Evolutionary conservation across 1,140 invertebrate genomes (phyloP).

Genomic region (Solenopsis invicta): DNA sequence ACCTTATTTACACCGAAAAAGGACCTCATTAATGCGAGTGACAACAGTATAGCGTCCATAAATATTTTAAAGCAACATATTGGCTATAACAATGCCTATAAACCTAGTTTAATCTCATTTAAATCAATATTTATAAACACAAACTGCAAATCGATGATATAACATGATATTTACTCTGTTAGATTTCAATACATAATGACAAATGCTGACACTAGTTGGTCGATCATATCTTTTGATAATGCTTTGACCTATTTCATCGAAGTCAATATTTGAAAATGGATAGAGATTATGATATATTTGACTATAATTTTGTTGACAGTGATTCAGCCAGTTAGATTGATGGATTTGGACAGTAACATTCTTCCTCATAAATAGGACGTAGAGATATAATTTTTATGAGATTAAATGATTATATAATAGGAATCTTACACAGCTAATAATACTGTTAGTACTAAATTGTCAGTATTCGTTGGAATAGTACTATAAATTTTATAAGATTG

Average conservation of each 20-base stretch:
- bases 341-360: conserved; percentile 92
- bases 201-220: conserved; percentile 94
- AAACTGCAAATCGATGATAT: background rate
- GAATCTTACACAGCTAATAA: no score
- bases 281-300: conserved; percentile 93
- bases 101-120: conserved; percentile 86
- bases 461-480: no score
- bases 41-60: conserved; percentile 95
- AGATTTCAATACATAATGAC: conserved; percentile 95
- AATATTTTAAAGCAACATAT: conserved; percentile 98
- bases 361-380: conserved; percentile 93
- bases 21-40: conserved; percentile 86
- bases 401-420: no score
- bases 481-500: no score
- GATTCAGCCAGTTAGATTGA: conserved; percentile 90
- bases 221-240: conserved; percentile 90
- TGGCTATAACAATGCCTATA: conserved; percentile 96
- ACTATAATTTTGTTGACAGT: conserved; percentile 89
- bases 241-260: conserved; percentile 90
- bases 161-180: conserved; percentile 89
- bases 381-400: conserved; percentile 74
- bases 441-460: no score
- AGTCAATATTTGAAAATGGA: conserved; percentile 91
- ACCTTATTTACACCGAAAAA: no score
- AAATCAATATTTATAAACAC: conserved; percentile 31